Evolutionary conservation across 2,113 vertebrate genomes (phyloP), one percentile per base, ranked within the genome.

Genomic region (Conger conger): DNA sequence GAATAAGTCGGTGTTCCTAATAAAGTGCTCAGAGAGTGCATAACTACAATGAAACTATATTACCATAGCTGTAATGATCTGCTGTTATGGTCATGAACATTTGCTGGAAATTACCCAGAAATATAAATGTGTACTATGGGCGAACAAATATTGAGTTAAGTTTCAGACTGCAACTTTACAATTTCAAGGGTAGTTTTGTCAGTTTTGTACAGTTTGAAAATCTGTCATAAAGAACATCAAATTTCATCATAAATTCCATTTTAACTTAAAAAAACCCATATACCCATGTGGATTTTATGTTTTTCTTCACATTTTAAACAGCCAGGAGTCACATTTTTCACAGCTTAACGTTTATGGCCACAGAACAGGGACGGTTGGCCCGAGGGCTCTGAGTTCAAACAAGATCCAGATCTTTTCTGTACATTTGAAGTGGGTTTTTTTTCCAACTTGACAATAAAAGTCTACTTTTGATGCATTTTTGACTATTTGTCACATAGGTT

Each of bases 361-460:
- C 60, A 85, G 76, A 23, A 80, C 20, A 37, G 54, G 33, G 13
- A 82, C 37, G 50, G 38, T 81, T 80, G 63, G 80, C 83, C 42
- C 83, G 27, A 86, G 81, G 81, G 81, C 81, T 81, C 83, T 36
- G 42, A 83, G 89, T 85, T 87, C 73, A 86, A 87, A 89, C 82
- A 82, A 88, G 87, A 87, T 84, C 84, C 77, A 84, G 87, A 86
- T 86, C 87, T 88, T 88, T 88, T 92, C 91, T 94, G 94, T 94
- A 94, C 92, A 94, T 89, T 91, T 91, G 92, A 93, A 91, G 91
- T 92, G 94, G 92, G 92, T 93, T 89, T 94, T 94, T 93, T 93
- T 86, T 89, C 93, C 92, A 92, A 87, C 93, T 93, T 92, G 92
- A 92, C 92, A 94, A 94, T 94, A 94, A 94, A 94, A 94, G 91